phyloP scores from a whole-genome alignment of 2,888 invertebrate genomes.

The Noctua janthe region DNA sequence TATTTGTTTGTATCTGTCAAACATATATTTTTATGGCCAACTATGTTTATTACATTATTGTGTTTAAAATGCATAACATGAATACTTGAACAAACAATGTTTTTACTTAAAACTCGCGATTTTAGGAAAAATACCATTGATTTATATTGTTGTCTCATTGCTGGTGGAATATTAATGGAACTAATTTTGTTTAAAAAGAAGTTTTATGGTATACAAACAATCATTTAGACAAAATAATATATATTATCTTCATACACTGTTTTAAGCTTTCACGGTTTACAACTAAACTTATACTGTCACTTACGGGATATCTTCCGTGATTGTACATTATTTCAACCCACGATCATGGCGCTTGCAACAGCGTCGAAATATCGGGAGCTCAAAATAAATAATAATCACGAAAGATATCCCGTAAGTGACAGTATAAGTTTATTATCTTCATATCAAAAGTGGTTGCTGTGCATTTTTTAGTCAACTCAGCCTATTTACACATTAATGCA shows the following conservation, averaged over 20 bases:
- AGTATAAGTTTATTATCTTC: too few relatives aligned
- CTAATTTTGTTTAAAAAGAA: background rate
- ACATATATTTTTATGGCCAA: background rate
- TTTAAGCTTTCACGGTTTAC: too few relatives aligned
- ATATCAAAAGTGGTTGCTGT: too few relatives aligned
- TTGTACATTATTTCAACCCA: too few relatives aligned
- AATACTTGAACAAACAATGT: constrained; percentile 33
- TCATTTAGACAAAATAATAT: background rate
- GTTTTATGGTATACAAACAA: constrained; percentile 5
- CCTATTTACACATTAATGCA: background rate
- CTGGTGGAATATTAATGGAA: constrained; percentile 50
- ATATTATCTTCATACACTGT: background rate
- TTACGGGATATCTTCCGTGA: too few relatives aligned
- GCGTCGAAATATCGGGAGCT: too few relatives aligned
- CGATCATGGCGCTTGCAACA: too few relatives aligned
- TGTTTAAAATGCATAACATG: constrained; percentile 24
- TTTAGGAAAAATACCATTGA: constrained; percentile 23
- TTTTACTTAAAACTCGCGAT: constrained; percentile 39
- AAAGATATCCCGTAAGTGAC: too few relatives aligned
- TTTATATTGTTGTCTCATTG: constrained; percentile 62
- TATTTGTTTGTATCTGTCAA: background rate
- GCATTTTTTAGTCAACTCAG: background rate
- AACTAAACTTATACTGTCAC: too few relatives aligned
- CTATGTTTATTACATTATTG: background rate
- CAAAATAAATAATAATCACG: too few relatives aligned